A percentile compares a stretch with the other conserved stretches of the same genome.
Evolutionary conservation across 2,888 invertebrate species (phyloP).

Genomic region (Catocala nupta): DNA sequence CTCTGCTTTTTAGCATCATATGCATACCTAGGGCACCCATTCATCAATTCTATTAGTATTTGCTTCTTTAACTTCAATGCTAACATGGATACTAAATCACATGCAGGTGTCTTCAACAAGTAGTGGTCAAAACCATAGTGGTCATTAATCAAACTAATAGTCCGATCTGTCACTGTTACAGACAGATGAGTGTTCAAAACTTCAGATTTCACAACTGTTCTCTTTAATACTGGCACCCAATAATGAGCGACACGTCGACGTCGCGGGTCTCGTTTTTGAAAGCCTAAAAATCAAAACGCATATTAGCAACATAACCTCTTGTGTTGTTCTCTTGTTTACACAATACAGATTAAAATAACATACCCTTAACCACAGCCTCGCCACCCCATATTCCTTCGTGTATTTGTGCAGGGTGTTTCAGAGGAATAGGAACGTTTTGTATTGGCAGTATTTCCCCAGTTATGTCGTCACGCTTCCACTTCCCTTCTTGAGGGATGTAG

Average conservation of each 20-base stretch:
- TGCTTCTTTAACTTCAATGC: slow-evolving; percentile 95
- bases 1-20: slow-evolving; percentile 89
- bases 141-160: slow-evolving; percentile 94
- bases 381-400: slow-evolving; percentile 98
- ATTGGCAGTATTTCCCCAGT: slow-evolving; percentile 91
- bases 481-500: slow-evolving; percentile 91
- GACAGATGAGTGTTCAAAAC: slow-evolving; percentile 94
- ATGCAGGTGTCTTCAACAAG: slow-evolving; percentile 96
- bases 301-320: slow-evolving; percentile 24
- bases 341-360: slow-evolving; percentile 14
- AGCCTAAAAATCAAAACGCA: slow-evolving; percentile 78
- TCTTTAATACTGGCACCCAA: slow-evolving; percentile 94
- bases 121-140: slow-evolving; percentile 98
- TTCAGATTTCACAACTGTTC: slow-evolving; percentile 95
- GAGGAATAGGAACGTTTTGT: slow-evolving; percentile 92
- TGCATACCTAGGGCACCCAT: slow-evolving; percentile 90
- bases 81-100: slow-evolving; percentile 95
- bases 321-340: not conserved
- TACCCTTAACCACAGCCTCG: slow-evolving; percentile 95
- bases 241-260: slow-evolving; percentile 92
- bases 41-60: slow-evolving; percentile 91
- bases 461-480: slow-evolving; percentile 91
- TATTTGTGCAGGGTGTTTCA: slow-evolving; percentile 93
- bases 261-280: slow-evolving; percentile 88
- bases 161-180: slow-evolving; percentile 94